Evolutionary conservation across 92 coral and sea anemone species (phyloP).

Genomic region (Diadumene lineata): DNA sequence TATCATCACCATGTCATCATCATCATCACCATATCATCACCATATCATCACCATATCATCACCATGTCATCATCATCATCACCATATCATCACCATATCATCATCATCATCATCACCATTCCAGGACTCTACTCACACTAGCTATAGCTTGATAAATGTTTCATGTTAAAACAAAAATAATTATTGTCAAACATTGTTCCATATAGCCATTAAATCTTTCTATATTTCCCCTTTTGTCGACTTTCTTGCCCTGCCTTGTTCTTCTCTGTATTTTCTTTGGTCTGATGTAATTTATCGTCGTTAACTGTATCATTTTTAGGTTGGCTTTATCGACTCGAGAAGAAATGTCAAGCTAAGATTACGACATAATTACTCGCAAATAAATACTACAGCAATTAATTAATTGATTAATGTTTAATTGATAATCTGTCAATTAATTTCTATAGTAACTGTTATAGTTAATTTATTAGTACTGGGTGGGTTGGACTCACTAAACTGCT

Average conservation of each 20-base stretch:
- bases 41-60: neutral
- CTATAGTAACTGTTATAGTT: neutral
- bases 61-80: neutral
- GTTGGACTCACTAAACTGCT: too few species aligned
- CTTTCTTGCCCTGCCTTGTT: too few species aligned
- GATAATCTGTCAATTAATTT: neutral
- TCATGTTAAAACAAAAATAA: neutral
- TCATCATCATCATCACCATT: neutral
- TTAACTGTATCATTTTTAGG: too few species aligned
- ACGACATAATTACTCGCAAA: neutral
- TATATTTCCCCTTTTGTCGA: too few species aligned
- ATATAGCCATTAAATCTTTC: neutral
- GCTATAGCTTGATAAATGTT: too few species aligned
- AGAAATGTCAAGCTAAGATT: constrained; percentile 20
- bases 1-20: neutral
- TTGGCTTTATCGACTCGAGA: constrained; percentile 28
- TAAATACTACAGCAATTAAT: neutral
- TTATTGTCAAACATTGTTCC: neutral
- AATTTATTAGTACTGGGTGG: neutral
- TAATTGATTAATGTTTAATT: neutral
- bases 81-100: neutral
- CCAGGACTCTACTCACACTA: too few species aligned
- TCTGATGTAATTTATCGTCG: neutral
- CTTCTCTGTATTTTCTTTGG: neutral
- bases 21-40: neutral